Percentiles rank a stretch among this genome's conserved stretches.
phyloP scores from a whole-genome alignment of 2,113 vertebrate species.

The Cettia cetti region DNA sequence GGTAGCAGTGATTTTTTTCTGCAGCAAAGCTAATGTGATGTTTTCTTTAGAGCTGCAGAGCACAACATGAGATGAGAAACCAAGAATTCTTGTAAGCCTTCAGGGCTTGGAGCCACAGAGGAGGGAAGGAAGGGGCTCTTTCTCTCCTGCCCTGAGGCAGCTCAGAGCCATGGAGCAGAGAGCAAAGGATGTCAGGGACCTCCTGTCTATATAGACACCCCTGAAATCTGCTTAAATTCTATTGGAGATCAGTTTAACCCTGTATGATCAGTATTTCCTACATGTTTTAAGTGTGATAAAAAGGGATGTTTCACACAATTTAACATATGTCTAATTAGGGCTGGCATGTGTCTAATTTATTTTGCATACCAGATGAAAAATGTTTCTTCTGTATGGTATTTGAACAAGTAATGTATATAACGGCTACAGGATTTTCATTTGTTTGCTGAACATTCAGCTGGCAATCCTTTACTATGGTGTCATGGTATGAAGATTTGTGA shows the following conservation, averaged over 20 bases:
- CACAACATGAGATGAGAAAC: background rate
- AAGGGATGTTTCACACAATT: background rate
- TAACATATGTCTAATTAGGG: background rate
- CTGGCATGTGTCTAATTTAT: background rate
- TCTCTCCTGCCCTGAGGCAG: rapidly evolving
- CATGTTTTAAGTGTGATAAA: background rate
- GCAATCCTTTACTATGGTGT: background rate
- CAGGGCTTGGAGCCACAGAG: background rate
- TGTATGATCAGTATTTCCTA: background rate
- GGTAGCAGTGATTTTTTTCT: background rate
- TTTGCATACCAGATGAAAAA: background rate
- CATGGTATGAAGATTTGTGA: background rate
- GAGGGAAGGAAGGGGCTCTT: background rate
- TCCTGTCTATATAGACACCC: background rate
- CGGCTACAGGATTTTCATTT: background rate
- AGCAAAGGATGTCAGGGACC: background rate
- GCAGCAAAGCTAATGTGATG: background rate
- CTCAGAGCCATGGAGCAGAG: background rate
- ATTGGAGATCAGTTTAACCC: background rate
- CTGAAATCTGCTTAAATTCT: background rate
- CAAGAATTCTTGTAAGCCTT: background rate
- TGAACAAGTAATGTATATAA: background rate
- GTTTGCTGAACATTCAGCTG: background rate
- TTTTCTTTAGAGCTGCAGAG: background rate
- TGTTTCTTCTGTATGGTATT: background rate